Percentiles rank a stretch among this genome's conserved stretches.
Evolutionary conservation across 2,113 vertebrate genomes (phyloP).

Genomic region (Menidia beryllina): DNA sequence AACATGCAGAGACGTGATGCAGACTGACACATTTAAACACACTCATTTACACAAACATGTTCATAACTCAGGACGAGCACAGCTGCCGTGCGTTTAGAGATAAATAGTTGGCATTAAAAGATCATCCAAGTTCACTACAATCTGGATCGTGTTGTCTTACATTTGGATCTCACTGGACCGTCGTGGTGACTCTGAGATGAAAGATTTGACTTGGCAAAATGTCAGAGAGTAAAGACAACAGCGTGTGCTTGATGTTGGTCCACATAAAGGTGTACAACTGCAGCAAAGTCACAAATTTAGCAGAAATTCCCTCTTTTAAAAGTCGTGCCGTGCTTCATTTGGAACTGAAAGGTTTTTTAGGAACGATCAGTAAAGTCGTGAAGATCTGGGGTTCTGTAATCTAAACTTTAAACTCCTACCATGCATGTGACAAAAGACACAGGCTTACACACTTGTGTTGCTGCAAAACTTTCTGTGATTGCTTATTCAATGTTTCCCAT

Average conservation of each 20-base stretch:
- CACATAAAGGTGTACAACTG: background rate
- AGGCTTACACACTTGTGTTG: no score
- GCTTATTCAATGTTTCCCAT: background rate
- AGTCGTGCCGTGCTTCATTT: background rate
- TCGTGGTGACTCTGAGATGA: no score
- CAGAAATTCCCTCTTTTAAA: background rate
- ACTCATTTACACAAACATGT: constrained; percentile 34
- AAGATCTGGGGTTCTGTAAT: background rate
- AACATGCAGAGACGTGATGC: constrained; percentile 29
- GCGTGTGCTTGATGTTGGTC: background rate
- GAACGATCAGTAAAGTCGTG: background rate
- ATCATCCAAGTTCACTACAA: constrained; percentile 37
- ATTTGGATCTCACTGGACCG: constrained; percentile 7
- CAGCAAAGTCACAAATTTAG: background rate
- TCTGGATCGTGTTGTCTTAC: constrained; percentile 14
- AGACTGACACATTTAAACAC: constrained; percentile 28
- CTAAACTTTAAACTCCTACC: no score
- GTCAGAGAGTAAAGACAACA: background rate
- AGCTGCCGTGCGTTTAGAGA: constrained; percentile 32
- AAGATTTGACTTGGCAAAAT: background rate
- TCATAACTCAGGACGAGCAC: constrained; percentile 24
- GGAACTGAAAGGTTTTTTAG: background rate
- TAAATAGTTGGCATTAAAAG: constrained; percentile 42
- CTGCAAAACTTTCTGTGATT: no score
- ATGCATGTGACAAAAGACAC: no score